These are phyloP conservation scores for Luscinia megarhynchos DNA, from an alignment of 2,797 vertebrate species.

Conservation along the genomic window DNA sequence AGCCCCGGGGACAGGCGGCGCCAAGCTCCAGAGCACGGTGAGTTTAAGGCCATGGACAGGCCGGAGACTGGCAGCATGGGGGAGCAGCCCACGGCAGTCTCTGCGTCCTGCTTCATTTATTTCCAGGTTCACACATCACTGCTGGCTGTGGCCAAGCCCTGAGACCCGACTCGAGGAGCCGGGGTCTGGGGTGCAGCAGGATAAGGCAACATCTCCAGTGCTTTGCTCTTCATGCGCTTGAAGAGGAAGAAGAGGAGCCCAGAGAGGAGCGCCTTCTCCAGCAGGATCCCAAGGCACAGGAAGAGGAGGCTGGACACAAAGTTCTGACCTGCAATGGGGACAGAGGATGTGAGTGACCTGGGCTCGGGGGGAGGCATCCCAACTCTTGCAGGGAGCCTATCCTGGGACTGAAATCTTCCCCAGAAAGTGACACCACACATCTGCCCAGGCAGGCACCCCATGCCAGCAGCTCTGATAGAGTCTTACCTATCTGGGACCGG, in stretches of 20 bases:
- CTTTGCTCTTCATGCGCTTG: neutral
- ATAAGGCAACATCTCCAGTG: fast-evolving
- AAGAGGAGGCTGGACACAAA: neutral
- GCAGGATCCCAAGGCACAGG: neutral
- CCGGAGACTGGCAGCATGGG: too few relatives aligned
- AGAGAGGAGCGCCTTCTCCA: neutral
- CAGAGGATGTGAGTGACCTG: fast-evolving
- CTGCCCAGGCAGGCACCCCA: fast-evolving
- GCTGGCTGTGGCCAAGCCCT: fast-evolving
- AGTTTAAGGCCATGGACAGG: too few relatives aligned
- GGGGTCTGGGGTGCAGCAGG: fast-evolving
- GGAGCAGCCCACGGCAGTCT: neutral
- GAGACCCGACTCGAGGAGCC: fast-evolving
- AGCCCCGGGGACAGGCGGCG: too few relatives aligned
- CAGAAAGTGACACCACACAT: neutral
- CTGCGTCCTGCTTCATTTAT: neutral
- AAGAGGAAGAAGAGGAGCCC: conserved; percentile 14
- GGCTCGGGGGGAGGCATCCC: fast-evolving
- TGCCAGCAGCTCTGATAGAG: neutral
- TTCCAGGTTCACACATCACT: fast-evolving
- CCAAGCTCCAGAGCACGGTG: too few relatives aligned
- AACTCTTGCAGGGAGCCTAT: fast-evolving
- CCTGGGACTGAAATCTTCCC: neutral
- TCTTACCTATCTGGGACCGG: fast-evolving
- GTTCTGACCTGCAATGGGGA: neutral